Evolutionary conservation across 2,888 invertebrate species (phyloP), one percentile per base, ranked within the genome.

Genomic region (Ichneumoninae sp.): DNA sequence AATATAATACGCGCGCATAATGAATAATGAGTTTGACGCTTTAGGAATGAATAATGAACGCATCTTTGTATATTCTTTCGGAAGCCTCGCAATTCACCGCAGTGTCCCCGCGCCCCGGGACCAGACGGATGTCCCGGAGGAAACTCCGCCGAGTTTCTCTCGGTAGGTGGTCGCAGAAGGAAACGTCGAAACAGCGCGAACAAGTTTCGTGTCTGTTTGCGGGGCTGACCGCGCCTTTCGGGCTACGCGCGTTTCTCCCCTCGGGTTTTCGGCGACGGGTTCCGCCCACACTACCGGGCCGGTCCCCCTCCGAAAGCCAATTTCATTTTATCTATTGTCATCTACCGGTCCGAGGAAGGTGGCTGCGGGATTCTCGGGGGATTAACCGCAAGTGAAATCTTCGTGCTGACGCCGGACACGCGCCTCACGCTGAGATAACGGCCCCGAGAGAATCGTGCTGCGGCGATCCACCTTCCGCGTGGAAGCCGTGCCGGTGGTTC

Each of bases 391-490:
- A 76, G 68, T 81, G 86, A 86, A 86, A 85, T 81, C 66, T 33
- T 65, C 85, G 81, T 84, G 88, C 88, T 88, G 90, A 92, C 89
- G 88, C 85, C 79, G 77, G 91, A 90, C 92, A 91, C 92, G 92
- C 84, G 91, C 88, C 90, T 86, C 89, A 91, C 82, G 91, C 91
- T 91, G 91, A 74, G 83, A 83, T 90, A 91, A 91, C 91, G 89
- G 89, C 8, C 76, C 60, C 36, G 30, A 60, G 76, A 66, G 52
- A 76, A 76, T 40, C 52, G 52, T 76, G 52, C 66, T 22, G 57
- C 73, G 40, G 54, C 66, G 54, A 76, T 66, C 47, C 75, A 40
- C 30, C 50, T 65, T 36, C 22, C 75, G 19, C 16, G 26, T 47
- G 36, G 36, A 50, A 47, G 66, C 66, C 36, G 36, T 13, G 44